Conservation (phyloP, 2,888 invertebrate species). For the Aphodius granarius region DNA sequence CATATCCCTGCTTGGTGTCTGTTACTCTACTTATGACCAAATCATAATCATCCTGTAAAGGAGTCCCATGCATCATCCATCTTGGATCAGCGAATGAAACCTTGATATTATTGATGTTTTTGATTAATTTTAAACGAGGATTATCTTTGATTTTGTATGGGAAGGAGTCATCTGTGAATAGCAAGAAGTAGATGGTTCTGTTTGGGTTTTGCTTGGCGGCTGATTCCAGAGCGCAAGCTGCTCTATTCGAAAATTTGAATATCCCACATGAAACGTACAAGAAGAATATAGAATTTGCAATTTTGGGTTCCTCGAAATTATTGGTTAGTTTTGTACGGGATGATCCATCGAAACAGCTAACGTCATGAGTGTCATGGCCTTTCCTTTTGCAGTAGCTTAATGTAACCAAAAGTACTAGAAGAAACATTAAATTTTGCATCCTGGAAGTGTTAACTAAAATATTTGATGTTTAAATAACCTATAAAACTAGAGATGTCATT, state of each 20-base stretch:
- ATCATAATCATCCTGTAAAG: not conserved
- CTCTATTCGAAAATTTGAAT: not conserved
- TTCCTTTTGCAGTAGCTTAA: not conserved
- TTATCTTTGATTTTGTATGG: not conserved
- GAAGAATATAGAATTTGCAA: not conserved
- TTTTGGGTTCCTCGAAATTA: not conserved
- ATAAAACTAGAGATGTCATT: too few relatives aligned
- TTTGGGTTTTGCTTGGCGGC: not conserved
- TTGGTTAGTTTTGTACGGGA: not conserved
- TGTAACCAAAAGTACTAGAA: not conserved
- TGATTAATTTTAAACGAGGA: not conserved
- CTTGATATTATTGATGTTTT: not conserved
- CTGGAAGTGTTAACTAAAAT: not conserved
- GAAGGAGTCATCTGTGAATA: not conserved
- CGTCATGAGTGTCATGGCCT: not conserved
- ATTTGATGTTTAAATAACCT: not conserved
- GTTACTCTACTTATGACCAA: not conserved
- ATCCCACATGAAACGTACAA: not conserved
- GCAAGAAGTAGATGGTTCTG: not conserved
- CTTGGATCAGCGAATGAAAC: not conserved
- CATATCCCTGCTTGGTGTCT: not conserved
- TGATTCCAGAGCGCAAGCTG: not conserved
- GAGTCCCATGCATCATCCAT: not conserved
- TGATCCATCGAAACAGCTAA: not conserved
- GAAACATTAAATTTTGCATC: not conserved